Conservation (phyloP, 2,797 vertebrate species). For the Etheostoma nigrum region DNA sequence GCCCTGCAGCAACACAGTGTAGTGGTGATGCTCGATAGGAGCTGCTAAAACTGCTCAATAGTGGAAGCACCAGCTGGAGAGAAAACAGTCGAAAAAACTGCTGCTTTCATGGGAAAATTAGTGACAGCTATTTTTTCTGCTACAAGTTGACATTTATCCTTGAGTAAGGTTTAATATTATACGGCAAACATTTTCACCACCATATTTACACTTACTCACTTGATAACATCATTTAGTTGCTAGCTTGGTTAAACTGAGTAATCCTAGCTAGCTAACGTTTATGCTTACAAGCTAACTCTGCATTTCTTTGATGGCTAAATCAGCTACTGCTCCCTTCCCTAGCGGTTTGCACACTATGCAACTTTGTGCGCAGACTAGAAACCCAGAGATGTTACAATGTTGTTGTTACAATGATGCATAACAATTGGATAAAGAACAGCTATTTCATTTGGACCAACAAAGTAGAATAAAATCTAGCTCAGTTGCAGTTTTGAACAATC, state of each 20-base stretch:
- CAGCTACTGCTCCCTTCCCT: neutral
- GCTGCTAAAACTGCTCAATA: constrained; percentile 53
- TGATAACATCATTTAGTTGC: neutral
- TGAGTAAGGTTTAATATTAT: neutral
- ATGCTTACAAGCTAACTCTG: neutral
- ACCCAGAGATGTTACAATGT: neutral
- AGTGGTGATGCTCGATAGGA: constrained; percentile 46
- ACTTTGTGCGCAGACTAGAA: neutral
- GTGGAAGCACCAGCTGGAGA: constrained; percentile 66
- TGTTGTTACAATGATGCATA: neutral
- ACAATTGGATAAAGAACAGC: neutral
- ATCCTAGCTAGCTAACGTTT: neutral
- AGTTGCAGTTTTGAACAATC: neutral
- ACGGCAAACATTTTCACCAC: neutral
- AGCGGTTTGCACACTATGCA: neutral
- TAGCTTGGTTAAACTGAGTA: neutral
- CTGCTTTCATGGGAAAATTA: constrained; percentile 37
- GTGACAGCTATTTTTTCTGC: neutral
- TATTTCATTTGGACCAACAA: neutral
- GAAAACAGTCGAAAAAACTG: constrained; percentile 39
- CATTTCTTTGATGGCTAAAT: neutral
- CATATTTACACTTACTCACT: neutral
- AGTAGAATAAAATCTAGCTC: neutral
- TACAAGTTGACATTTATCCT: neutral
- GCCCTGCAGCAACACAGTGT: constrained; percentile 48